Evolutionary conservation across 2,888 invertebrate species (phyloP), one percentile per base, ranked within the genome.

Genomic region (Mythimna pallens): DNA sequence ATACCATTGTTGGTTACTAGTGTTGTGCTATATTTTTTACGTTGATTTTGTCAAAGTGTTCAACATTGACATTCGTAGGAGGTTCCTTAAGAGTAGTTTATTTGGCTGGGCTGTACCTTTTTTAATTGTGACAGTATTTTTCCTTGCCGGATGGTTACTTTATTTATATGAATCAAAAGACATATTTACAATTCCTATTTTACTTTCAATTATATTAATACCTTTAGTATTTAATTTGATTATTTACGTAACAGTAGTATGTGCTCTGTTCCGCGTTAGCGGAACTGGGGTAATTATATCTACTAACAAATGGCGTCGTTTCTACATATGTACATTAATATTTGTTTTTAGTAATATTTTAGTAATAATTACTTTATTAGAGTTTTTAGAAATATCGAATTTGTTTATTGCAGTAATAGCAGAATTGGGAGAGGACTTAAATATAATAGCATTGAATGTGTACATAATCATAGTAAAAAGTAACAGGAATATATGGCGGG

Each of bases 1-100:
- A 6, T 20, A 47, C 12, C 6, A 67, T 34, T 17, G 34, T 17
- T 67, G 67, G 58, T 59, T 55, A 5, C 1, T 67, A n/a, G 58
- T 67, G 47, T 22, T 67, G 34, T 67, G 67, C 4, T 67, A 67
- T 34, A 34, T 66, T 14, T 70, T 43, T n/a, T 47, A 67, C 9
- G 22, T 66, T 9, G 47, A 66, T 66, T 57, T 70, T 59, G 67
- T 67, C 0, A 67, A 67, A 59, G 50, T 64, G 1, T 64, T 64
- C 8, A 50, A 64, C 1, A 1, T 50, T n/a, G n/a, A n/a, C 50
- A 14, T 64, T 34, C 47, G 14, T 52, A 50, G 50, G 34, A 50
- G 64, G 14, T 64, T 6, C 12, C n/a, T 64, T 64, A 64, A 50
- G 30, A 64, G 64, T 9, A 52, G 14, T 30, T 8, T 64, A 10